phyloP scores from a whole-genome alignment of 2,888 invertebrate genomes.

The Mythimna pallens region DNA sequence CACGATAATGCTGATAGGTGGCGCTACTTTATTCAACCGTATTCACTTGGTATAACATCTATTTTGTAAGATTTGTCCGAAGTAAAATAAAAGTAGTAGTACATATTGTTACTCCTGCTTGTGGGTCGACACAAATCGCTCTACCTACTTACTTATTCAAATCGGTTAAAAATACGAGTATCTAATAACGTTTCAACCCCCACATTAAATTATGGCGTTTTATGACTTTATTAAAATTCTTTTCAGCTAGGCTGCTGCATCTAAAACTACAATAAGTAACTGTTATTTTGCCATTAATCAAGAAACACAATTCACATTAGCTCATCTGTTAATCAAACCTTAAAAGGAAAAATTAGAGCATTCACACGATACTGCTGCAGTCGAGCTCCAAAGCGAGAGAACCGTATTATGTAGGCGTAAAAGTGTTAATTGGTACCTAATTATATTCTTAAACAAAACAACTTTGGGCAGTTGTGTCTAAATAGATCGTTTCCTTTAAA shows the following conservation, averaged over 20 bases:
- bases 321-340: background rate
- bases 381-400: background rate
- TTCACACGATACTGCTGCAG: constrained; percentile 11
- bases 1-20: constrained; percentile 24
- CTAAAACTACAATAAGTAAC: too few relatives aligned
- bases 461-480: background rate
- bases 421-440: constrained; percentile 17
- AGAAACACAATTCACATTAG: constrained; percentile 9
- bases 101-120: background rate
- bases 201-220: too few relatives aligned
- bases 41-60: background rate
- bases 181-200: too few relatives aligned
- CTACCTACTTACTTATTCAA: background rate
- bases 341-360: constrained; percentile 21
- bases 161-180: too few relatives aligned
- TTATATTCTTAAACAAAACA: background rate
- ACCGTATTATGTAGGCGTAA: background rate
- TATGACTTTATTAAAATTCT: too few relatives aligned
- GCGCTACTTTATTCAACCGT: constrained; percentile 25
- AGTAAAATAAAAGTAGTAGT: background rate
- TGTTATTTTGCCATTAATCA: background rate
- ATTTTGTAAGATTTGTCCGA: too few relatives aligned
- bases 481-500: background rate
- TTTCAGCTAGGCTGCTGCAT: too few relatives aligned
- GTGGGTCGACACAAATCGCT: background rate